Conservation (phyloP, 2,888 invertebrate genomes). For the Idaea aversata region DNA sequence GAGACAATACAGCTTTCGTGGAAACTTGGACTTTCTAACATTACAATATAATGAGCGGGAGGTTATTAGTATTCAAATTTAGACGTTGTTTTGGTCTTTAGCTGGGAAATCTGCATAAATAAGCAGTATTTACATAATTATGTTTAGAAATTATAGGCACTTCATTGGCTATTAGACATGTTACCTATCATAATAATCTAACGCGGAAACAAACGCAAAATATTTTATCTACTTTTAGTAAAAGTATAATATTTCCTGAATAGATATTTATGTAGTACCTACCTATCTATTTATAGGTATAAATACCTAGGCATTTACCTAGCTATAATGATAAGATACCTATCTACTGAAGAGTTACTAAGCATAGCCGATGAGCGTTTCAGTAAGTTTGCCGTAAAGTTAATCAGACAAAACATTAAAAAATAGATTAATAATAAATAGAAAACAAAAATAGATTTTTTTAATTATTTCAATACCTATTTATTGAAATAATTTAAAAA, state of each 20-base stretch:
- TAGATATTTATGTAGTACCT: background rate
- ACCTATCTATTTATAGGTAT: background rate
- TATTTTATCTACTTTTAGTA: background rate
- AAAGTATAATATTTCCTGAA: background rate
- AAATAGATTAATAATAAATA: too few species aligned
- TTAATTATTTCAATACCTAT: too few species aligned
- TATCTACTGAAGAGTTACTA: too few species aligned
- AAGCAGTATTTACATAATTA: background rate
- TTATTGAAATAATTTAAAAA: too few species aligned
- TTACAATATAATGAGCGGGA: constrained; percentile 41
- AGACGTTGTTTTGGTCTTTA: background rate
- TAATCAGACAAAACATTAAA: too few species aligned
- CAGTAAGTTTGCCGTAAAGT: too few species aligned
- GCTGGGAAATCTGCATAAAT: background rate
- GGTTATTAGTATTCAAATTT: constrained; percentile 17
- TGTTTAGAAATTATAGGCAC: background rate
- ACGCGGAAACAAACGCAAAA: background rate
- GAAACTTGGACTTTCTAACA: constrained; percentile 65
- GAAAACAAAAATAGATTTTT: too few species aligned
- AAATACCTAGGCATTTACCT: background rate
- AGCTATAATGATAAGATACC: background rate
- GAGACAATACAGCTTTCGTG: constrained; percentile 46
- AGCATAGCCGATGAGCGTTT: too few species aligned
- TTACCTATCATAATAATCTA: background rate
- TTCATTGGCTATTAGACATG: too few species aligned